phyloP scores from a whole-genome alignment of 2,888 invertebrate genomes.

The Scaptomyza caliginosa region DNA sequence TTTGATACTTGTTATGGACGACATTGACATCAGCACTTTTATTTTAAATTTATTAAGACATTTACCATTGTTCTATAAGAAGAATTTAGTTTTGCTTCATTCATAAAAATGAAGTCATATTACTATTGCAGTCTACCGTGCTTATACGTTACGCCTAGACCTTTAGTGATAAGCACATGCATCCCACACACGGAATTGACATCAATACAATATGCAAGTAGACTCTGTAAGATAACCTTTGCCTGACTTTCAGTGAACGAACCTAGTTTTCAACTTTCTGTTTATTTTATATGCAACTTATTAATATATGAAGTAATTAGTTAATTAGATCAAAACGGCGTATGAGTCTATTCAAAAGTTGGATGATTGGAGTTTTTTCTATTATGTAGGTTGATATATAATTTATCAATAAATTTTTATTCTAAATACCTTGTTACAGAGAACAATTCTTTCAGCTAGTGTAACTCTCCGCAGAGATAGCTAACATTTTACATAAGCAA shows the following conservation, averaged over 20 bases:
- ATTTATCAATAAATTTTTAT: not conserved
- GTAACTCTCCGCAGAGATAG: not conserved
- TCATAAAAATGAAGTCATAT: constrained; percentile 70
- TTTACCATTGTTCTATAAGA: not conserved
- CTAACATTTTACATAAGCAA: not conserved
- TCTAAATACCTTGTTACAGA: not conserved
- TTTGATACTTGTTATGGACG: not conserved
- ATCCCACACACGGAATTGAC: constrained; percentile 72
- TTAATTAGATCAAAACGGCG: constrained; percentile 41
- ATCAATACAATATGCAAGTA: constrained; percentile 43
- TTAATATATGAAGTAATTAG: constrained; percentile 53
- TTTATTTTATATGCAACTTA: constrained; percentile 52
- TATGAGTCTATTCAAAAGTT: constrained; percentile 23
- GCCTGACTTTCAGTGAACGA: constrained; percentile 62
- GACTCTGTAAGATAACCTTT: constrained; percentile 65
- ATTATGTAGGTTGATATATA: not conserved
- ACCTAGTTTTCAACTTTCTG: constrained; percentile 55
- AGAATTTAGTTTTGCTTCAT: constrained; percentile 46
- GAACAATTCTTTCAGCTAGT: not conserved
- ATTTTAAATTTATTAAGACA: not conserved
- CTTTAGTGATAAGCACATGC: constrained; percentile 56
- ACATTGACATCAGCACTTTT: not conserved
- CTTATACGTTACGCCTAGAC: constrained; percentile 23
- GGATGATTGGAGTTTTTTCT: not conserved
- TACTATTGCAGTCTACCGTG: constrained; percentile 52